Base-by-base conservation (phyloP, 1,140 invertebrate genomes). In the Scaptomyza graminum region DNA sequence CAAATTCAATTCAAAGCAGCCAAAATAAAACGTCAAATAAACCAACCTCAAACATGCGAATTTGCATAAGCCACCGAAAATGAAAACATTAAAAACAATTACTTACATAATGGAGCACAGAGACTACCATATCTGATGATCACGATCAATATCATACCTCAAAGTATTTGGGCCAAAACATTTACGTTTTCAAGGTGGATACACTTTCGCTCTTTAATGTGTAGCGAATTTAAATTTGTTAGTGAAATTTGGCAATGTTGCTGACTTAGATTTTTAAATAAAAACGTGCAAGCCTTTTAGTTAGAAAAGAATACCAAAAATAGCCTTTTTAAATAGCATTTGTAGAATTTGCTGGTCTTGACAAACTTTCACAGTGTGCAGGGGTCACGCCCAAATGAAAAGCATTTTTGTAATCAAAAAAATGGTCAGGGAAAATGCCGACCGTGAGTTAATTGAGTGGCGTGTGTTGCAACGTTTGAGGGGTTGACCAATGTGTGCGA, bases 1-100 rank as follows among this genome's bases (percentile, higher is more conserved):
- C 51, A 66, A 75, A 55, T 60, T 46, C 18, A 72, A 72, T 66
- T 65, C 16, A 61, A 76, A 75, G 63, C 77, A 70, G 61, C 60
- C 60, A 60, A 81, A 61, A 55, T 57, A 70, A 74, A 67, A 68
- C 41, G 22, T 41, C 54, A 68, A 76, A 69, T 68, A 54, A 67
- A 59, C 68, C 34, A 51, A 54, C 61, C 61, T 11, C 68, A 65
- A 71, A 71, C 62, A 71, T 72, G 55, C 39, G 13, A 72, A 72
- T 72, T 72, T 72, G 69, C 69, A 72, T 67, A 72, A 72, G 55
- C 41, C 49, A 0, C 46, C 28, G 28, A 28, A 0, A 5, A 28
- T 28, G 2, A 34, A 51, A 56, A 72, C 46, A 47, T 60, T 41
- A 67, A 60, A 41, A 47, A 72, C 63, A 72, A 72, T 72, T 72